Evolutionary conservation across 2,113 vertebrate genomes (phyloP).

Genomic region (Myotis lucifugus): DNA sequence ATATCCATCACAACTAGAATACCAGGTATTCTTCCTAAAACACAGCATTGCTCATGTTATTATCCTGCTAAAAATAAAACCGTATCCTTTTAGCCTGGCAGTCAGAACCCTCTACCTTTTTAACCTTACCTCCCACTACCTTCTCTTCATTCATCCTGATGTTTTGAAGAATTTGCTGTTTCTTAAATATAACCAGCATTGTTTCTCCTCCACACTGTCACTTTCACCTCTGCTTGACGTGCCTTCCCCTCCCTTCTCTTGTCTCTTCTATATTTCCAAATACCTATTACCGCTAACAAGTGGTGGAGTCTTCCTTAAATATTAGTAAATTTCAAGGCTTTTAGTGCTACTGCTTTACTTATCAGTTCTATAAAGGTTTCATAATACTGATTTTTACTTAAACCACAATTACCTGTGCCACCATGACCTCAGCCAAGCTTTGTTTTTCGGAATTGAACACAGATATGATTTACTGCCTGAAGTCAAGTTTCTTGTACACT

Average conservation of each 20-base stretch:
- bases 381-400: not conserved
- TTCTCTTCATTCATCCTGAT: not conserved
- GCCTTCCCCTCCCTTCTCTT: not conserved
- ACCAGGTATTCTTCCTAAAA: not conserved
- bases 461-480: not conserved
- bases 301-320: not conserved
- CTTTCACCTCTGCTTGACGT: not conserved
- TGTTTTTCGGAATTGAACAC: not conserved
- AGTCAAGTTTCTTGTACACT: not conserved
- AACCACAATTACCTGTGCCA: not conserved
- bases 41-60: not conserved
- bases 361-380: not conserved
- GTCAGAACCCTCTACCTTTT: not conserved
- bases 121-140: not conserved
- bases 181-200: not conserved
- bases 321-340: not conserved
- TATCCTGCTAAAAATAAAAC: conserved; percentile 53
- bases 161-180: not conserved
- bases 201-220: not conserved
- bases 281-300: not conserved
- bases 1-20: not conserved
- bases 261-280: not conserved
- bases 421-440: not conserved
- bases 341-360: not conserved
- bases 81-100: not conserved